Base-by-base conservation (phyloP, 2,113 vertebrate genomes). In the Elephas maximus region DNA sequence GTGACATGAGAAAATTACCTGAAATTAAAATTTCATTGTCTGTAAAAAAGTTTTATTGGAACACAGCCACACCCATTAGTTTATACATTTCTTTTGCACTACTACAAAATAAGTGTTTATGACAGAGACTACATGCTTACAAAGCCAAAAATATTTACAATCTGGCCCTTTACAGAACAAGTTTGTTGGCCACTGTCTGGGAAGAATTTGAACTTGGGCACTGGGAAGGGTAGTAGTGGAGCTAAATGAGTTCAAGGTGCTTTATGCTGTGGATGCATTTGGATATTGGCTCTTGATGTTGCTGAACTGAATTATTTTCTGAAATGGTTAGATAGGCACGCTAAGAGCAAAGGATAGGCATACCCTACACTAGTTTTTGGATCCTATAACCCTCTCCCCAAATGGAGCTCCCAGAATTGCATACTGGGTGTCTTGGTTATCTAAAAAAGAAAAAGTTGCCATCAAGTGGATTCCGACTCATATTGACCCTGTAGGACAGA, bases 21-120 rank as follows among this genome's bases (percentile, higher is more conserved):
- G 37, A 92, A 95, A 88, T 91, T 78, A 89, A 81, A 83, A 77
- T 89, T 90, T 91, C 41, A 83, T 92, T 81, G 51, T 91, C 37
- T 5, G 44, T 94, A 71, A 76, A 62, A 82, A 17, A 1, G 41
- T 67, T 51, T 88, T 69, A 62, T 41, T 60, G n/a, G 33, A n/a
- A 83, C 37, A n/a, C 7, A 77, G 33, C 7, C 80, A 26, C 6
- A 26, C 33, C 84, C 78, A 41, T 88, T 88, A n/a, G 71, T 90
- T 92, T 88, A 37, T 7, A 37, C 65, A 26, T 44, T 10, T 37
- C 26, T 21, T 81, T 92, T 91, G 18, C 10, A 24, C n/a, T 37
- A 20, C 12, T 63, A 9, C 4, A 6, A 79, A 62, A 69, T 86
- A 28, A 69, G 33, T 79, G 65, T 24, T 80, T 77, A 15, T 23